Conservation (phyloP, 2,113 vertebrate genomes). For the Dolichallabes microphthalmus region DNA sequence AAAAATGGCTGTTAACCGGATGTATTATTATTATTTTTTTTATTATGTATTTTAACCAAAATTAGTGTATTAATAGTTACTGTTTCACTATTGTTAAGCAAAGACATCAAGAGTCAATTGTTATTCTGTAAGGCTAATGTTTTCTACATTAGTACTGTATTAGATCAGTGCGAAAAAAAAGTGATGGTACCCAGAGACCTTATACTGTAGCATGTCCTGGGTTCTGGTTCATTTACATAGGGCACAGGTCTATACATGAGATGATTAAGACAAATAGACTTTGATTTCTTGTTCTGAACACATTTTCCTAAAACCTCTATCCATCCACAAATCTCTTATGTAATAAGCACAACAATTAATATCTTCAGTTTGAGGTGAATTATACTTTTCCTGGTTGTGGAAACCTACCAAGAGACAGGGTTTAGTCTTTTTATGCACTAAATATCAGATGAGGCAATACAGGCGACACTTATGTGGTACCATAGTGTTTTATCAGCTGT, state of each 20-base stretch:
- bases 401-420: not conserved
- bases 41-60: too few relatives aligned
- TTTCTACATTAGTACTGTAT: too few relatives aligned
- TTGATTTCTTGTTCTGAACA: not conserved
- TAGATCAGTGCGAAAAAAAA: too few relatives aligned
- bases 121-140: too few relatives aligned
- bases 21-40: too few relatives aligned
- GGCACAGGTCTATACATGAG: not conserved
- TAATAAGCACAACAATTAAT: not conserved
- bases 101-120: too few relatives aligned
- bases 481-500: not conserved
- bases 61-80: too few relatives aligned
- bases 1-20: too few relatives aligned
- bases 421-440: not conserved
- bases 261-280: not conserved
- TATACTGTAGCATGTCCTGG: not conserved
- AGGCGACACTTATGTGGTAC: not conserved
- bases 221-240: not conserved
- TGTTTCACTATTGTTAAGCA: too few relatives aligned
- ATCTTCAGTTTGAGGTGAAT: not conserved
- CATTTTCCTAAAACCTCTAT: not conserved
- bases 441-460: conserved; percentile 6
- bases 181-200: not conserved
- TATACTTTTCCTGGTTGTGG: not conserved
- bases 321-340: not conserved